These are phyloP conservation scores for Caerostris darwini DNA, from an alignment of 1,140 invertebrate genomes.

Conservation along the genomic window DNA sequence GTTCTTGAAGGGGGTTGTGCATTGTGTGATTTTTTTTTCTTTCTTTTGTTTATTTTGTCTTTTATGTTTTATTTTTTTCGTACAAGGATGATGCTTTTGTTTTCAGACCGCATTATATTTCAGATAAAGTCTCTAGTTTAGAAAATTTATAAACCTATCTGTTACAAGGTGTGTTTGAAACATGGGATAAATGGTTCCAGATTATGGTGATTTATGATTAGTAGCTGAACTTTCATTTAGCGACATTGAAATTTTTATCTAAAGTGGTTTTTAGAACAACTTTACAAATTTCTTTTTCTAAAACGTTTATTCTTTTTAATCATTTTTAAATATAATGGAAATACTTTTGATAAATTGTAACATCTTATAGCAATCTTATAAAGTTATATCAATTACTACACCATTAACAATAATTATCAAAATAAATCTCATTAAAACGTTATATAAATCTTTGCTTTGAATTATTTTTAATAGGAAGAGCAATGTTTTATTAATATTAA, in stretches of 20 bases:
- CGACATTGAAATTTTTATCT: neutral
- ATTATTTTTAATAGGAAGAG: too few relatives aligned
- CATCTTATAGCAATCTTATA: too few relatives aligned
- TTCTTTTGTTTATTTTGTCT: neutral
- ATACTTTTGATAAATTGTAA: too few relatives aligned
- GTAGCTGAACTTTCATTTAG: neutral
- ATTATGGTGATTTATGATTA: constrained; percentile 7
- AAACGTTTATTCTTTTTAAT: too few relatives aligned
- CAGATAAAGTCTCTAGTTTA: constrained; percentile 7
- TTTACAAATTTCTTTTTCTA: too few relatives aligned
- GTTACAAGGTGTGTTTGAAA: neutral
- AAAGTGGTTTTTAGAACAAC: neutral
- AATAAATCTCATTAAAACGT: too few relatives aligned
- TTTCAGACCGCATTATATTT: constrained; percentile 34
- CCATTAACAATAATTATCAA: too few relatives aligned
- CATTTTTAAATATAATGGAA: too few relatives aligned
- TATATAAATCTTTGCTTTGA: too few relatives aligned
- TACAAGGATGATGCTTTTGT: constrained; percentile 22
- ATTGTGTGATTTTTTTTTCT: neutral
- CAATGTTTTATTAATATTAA: too few relatives aligned
- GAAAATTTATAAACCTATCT: constrained; percentile 4
- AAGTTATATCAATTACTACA: too few relatives aligned
- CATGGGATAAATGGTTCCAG: neutral
- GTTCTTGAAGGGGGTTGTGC: constrained; percentile 6
- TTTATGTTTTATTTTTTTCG: neutral